Conservation (phyloP, 2,888 invertebrate genomes). For the Mallateleia sp. region DNA sequence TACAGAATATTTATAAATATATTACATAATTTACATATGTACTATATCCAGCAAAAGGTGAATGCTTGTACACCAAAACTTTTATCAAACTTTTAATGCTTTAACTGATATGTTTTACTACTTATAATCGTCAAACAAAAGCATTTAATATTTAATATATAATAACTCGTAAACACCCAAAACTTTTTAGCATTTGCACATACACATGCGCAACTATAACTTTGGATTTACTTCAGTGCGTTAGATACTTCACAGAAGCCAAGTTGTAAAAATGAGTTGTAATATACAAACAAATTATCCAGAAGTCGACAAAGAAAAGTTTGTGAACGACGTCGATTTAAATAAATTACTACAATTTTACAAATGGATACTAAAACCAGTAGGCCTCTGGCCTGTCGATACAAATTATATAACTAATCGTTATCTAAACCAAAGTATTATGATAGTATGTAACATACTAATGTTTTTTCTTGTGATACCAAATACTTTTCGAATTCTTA, state of each 20-base stretch:
- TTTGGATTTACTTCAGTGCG: not conserved
- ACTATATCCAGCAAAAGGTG: no score
- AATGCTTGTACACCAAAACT: no score
- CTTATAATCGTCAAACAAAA: not conserved
- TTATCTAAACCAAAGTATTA: conserved; percentile 2
- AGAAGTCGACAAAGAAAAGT: not conserved
- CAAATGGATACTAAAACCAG: not conserved
- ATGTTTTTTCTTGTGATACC: conserved; percentile 38
- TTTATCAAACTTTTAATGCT: no score
- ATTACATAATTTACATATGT: no score
- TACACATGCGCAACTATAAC: not conserved
- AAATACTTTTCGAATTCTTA: conserved; percentile 40
- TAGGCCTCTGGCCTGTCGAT: conserved; percentile 4
- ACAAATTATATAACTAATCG: not conserved
- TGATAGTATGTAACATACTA: conserved; percentile 24
- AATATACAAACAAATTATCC: not conserved
- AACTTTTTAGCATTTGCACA: not conserved
- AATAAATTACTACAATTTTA: not conserved
- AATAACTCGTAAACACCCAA: not conserved
- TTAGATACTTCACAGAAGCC: not conserved
- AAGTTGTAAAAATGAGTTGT: not conserved
- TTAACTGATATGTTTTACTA: not conserved
- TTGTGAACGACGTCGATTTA: not conserved
- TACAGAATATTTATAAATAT: no score
- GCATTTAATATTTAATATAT: no score